Base-by-base conservation (phyloP, 2,888 invertebrate genomes). In the Octonoba sinensis region DNA sequence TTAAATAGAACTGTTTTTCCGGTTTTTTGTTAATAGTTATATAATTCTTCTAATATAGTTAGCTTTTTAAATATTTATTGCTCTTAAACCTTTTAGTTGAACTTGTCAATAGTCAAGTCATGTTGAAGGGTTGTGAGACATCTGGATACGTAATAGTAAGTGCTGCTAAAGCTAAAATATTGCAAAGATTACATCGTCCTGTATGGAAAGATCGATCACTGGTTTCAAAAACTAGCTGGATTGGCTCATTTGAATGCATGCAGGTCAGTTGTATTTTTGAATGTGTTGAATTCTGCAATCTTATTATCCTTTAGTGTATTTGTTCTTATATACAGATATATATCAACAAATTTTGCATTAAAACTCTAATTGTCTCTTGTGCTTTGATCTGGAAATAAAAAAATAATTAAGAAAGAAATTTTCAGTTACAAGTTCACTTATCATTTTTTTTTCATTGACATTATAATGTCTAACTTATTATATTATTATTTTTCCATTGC, bases 71-170 rank as follows among this genome's bases (percentile, higher is more conserved):
- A 36, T 8, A 4, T 36, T 2, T 36, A 36, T 36, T 36, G 36
- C 36, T 36, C 36, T 20, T 69, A 65, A 82, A 36, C 72, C 44
- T 86, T 87, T 27, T 85, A 90, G 90, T 97, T 90, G 95, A 95
- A 87, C 90, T 97, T 83, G 94, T 96, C 85, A 97, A 97, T 90
- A 95, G 96, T 83, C 97, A 97, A 82, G 88, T 91, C 82, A 92
- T 99, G 84, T 90, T 99, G 75, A 96, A 96, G 89, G 99, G 99
- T 46, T 96, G 96, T 88, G 98, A 99, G 90, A 96, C 97, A 0
- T 94, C 95, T 85, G 99, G 99, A 18, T 99, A 99, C 90, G 96
- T 99, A 73, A 96, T 99, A 85, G 91, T 99, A 84, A 97, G 97
- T 88, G 97, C 99, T 0, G 97, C 97, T 15, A 95, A 97, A 86